These are phyloP conservation scores for Aplysia californica DNA, from an alignment of 1,140 invertebrate species.

Conservation along the genomic window DNA sequence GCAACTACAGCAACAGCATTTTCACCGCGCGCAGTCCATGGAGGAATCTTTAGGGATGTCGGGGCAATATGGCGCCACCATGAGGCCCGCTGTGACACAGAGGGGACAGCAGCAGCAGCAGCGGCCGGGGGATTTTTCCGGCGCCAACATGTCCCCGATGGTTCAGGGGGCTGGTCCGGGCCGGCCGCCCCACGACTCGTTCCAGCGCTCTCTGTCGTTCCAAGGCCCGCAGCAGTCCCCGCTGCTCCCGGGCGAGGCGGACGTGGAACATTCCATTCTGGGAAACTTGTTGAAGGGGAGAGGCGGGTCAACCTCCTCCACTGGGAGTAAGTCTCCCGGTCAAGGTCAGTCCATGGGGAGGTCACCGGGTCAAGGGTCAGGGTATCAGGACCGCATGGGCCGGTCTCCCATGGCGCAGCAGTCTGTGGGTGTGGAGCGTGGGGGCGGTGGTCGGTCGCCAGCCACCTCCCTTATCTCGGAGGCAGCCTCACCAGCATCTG, in stretches of 20 bases:
- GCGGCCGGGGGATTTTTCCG: neutral
- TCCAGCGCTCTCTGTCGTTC: slow-evolving; percentile 1
- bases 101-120: neutral
- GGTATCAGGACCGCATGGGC: too few species aligned
- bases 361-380: neutral
- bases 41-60: neutral
- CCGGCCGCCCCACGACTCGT: too few species aligned
- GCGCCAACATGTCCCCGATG: too few species aligned
- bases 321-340: slow-evolving; percentile 11
- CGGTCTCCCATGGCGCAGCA: neutral
- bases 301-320: slow-evolving; percentile 16
- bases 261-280: slow-evolving; percentile 28
- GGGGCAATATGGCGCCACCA: too few species aligned
- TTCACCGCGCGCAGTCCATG: slow-evolving; percentile 2
- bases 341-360: neutral
- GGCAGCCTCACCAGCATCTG: neutral
- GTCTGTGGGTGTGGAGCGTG: too few species aligned
- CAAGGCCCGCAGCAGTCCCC: neutral
- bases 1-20: neutral
- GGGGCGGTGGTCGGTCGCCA: slow-evolving; percentile 20
- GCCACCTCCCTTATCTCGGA: slow-evolving; percentile 20
- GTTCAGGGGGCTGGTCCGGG: too few species aligned
- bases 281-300: slow-evolving; percentile 28
- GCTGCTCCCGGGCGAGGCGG: neutral
- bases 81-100: too few species aligned